Percentiles rank a stretch among this genome's conserved stretches.
Conservation (phyloP, 2,113 vertebrate genomes). For the Thamnophis sirtalis region DNA sequence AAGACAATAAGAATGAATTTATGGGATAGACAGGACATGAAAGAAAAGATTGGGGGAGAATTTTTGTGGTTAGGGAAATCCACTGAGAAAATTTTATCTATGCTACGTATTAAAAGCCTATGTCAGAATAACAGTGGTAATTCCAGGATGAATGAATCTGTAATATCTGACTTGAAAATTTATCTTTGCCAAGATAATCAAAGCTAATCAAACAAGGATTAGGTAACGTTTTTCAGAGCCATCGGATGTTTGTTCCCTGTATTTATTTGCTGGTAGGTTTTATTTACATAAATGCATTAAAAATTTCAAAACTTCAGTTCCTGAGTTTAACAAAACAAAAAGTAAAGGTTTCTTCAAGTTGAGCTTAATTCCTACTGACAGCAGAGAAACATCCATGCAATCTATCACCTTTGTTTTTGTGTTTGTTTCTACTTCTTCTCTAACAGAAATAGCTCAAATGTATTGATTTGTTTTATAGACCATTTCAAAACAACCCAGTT, state of each 20-base stretch:
- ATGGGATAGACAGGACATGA: neutral
- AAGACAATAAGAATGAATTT: neutral
- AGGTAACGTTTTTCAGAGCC: conserved; percentile 15
- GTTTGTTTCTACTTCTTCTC: neutral
- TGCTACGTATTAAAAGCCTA: neutral
- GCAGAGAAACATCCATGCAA: neutral
- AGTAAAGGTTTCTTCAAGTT: neutral
- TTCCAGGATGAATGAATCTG: neutral
- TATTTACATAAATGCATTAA: neutral
- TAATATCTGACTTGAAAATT: neutral
- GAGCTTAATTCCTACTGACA: neutral
- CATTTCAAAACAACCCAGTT: neutral
- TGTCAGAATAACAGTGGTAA: neutral
- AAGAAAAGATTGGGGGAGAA: neutral
- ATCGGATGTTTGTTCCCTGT: neutral
- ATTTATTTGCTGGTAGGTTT: conserved; percentile 12
- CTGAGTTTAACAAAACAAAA: neutral
- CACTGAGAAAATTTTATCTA: neutral
- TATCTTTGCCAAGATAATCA: neutral
- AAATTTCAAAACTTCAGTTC: neutral
- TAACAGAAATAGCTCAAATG: neutral
- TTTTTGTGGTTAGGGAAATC: neutral
- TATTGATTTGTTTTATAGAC: neutral
- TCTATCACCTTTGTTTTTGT: neutral
- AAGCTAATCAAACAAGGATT: neutral